These are phyloP conservation scores for Melanostoma scalare DNA, from an alignment of 2,888 invertebrate genomes.

Conservation along the genomic window DNA sequence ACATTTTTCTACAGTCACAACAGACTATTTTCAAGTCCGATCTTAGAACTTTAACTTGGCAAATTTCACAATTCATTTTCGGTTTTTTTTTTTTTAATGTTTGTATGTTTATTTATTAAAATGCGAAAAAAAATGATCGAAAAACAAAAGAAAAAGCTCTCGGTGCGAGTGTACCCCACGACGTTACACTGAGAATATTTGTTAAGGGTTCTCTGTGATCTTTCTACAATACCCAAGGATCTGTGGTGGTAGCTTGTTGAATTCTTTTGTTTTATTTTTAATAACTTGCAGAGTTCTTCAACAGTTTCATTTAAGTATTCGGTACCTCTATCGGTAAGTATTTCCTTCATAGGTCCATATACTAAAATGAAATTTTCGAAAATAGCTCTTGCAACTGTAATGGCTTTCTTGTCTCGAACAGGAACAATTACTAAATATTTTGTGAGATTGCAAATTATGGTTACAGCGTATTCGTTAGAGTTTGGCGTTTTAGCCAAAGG, in stretches of 20 bases:
- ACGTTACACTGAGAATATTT: too few relatives aligned
- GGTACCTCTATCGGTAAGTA: slow-evolving; percentile 29
- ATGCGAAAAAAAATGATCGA: too few relatives aligned
- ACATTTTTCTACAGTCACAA: too few relatives aligned
- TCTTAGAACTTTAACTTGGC: too few relatives aligned
- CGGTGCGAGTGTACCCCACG: too few relatives aligned
- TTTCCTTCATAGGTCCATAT: slow-evolving; percentile 15
- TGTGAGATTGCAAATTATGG: slow-evolving; percentile 45
- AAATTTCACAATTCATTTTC: too few relatives aligned
- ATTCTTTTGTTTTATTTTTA: slow-evolving; percentile 15
- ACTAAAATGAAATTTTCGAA: slow-evolving; percentile 44
- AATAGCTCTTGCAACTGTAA: slow-evolving; percentile 37
- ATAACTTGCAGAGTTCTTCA: slow-evolving; percentile 15
- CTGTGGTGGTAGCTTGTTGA: slow-evolving; percentile 30
- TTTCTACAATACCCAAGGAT: slow-evolving; percentile 46
- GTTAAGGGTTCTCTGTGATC: slow-evolving; percentile 35
- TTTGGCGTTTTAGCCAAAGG: slow-evolving; percentile 24
- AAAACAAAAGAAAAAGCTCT: too few relatives aligned
- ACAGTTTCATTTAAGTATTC: slow-evolving; percentile 44
- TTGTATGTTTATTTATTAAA: too few relatives aligned
- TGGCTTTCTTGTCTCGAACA: slow-evolving; percentile 27
- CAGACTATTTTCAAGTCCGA: too few relatives aligned
- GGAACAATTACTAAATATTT: slow-evolving; percentile 40
- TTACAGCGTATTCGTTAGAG: slow-evolving; percentile 29
- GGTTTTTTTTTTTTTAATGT: too few relatives aligned